A percentile compares a stretch with the other conserved stretches of the same genome.
Evolutionary conservation across 2,113 vertebrate species (phyloP).

Genomic region (Cranoglanis bouderius): DNA sequence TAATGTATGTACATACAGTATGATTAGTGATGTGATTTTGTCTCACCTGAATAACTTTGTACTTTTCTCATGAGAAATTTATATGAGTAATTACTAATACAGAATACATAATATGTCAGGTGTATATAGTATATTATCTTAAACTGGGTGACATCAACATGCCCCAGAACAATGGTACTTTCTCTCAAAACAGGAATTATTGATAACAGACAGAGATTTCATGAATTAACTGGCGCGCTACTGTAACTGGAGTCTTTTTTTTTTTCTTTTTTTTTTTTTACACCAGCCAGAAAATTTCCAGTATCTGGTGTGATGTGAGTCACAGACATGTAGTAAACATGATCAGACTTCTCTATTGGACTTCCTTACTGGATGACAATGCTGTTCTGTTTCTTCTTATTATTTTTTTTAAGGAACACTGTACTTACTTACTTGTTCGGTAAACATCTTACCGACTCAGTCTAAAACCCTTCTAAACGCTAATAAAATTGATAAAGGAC

Average conservation of each 20-base stretch:
- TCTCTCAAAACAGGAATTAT: not conserved
- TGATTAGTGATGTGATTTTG: not conserved
- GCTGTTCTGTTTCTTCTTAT: not conserved
- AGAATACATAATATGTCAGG: not conserved
- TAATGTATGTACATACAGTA: not conserved
- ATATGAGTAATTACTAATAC: not conserved
- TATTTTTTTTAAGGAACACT: not conserved
- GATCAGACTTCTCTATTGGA: conserved; percentile 8
- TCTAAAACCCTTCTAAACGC: not conserved
- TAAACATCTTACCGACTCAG: not conserved
- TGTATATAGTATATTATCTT: not conserved
- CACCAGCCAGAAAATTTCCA: not conserved
- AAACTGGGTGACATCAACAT: not conserved
- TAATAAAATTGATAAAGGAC: not conserved
- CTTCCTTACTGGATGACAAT: not conserved
- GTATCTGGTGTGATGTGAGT: not conserved
- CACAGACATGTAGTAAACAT: not conserved
- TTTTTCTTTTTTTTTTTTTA: no score
- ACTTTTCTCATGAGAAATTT: not conserved
- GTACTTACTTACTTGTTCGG: no score
- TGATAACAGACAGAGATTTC: not conserved
- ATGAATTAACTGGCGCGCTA: not conserved
- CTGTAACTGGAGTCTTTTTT: not conserved
- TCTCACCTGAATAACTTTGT: not conserved
- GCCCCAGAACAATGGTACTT: not conserved